Base-by-base conservation (phyloP, 2,113 vertebrate species). In the Neotragus pygmaeus region DNA sequence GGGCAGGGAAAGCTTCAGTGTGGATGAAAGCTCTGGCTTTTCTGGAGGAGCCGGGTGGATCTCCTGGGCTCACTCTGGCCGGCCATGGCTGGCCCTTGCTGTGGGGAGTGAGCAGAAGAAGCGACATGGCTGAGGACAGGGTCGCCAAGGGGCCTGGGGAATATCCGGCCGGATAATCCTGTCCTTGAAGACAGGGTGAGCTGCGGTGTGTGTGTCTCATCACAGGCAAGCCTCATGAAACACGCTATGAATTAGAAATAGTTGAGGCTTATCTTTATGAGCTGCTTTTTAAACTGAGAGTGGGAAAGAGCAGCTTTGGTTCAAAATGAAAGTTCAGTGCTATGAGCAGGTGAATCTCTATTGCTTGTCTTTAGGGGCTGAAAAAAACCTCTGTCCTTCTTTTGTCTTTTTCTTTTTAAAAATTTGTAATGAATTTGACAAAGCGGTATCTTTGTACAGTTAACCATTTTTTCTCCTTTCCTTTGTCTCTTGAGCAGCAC, bases 81-180 rank as follows among this genome's bases (percentile, higher is more conserved):
- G 0, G 7, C 36, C 8, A 15, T 12, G 12, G 14, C 36, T 66
- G 62, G 15, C 15, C 12, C 1, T 73, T 23, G 17, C 15, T 1
- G 7, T 81, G 53, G 51, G 73, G 47, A 53, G 7, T 13, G 55
- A 23, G 17, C 2, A 64, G 33, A 55, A 58, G 23, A 21, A 51
- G 19, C 30, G 17, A 6, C 45, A 60, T 39, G 78, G 15, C n/a
- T 27, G 23, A n/a, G 8, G 0, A 0, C 15, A 11, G 15, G 16
- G 33, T 14, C 5, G 43, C 33, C 14, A 15, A 39, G 17, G 23
- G 17, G 4, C 81, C 58, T 30, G 47, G 64, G 13, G 33, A 53
- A 17, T 23, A 27, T 33, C 25, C n/a, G 14, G 30, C 39, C 13
- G 47, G 23, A 13, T 7, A 2, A 15, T 16, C 12, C 49, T 27